Percentiles rank a stretch among this genome's conserved stretches.
phyloP scores from a whole-genome alignment of 1,140 invertebrate species.

The Diorhabda elongata region DNA sequence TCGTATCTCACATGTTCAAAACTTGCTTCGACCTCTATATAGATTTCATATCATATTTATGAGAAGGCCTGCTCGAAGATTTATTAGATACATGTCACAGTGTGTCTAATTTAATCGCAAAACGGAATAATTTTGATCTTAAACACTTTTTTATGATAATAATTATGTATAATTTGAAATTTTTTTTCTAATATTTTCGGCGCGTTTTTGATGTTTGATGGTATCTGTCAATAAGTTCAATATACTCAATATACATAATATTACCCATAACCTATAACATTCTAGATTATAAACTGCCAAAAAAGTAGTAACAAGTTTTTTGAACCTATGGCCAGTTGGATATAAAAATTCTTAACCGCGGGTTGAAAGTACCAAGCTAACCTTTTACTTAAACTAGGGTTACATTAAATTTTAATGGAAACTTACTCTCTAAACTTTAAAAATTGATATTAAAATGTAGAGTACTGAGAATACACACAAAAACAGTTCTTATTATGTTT shows the following conservation, averaged over 20 bases:
- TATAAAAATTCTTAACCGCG: too few relatives aligned
- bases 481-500: too few relatives aligned
- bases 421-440: too few relatives aligned
- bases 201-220: conserved; percentile 7
- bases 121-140: conserved; percentile 24
- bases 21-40: conserved; percentile 21
- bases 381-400: too few relatives aligned
- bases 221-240: conserved; percentile 7
- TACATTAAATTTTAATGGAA: too few relatives aligned
- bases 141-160: conserved; percentile 21
- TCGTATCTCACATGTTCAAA: conserved; percentile 9
- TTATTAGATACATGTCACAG: conserved; percentile 33
- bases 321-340: too few relatives aligned
- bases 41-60: conserved; percentile 37
- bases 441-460: too few relatives aligned
- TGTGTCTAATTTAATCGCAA: conserved; percentile 32
- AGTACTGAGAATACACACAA: too few relatives aligned
- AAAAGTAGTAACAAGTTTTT: too few relatives aligned
- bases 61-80: conserved; percentile 31
- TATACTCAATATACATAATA: neutral
- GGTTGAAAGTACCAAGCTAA: too few relatives aligned
- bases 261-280: too few relatives aligned
- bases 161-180: conserved; percentile 22
- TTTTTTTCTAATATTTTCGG: conserved; percentile 8
- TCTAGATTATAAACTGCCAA: too few relatives aligned